These are phyloP conservation scores for Drosophila subobscura DNA, from an alignment of 1,140 invertebrate genomes.

Conservation along the genomic window DNA sequence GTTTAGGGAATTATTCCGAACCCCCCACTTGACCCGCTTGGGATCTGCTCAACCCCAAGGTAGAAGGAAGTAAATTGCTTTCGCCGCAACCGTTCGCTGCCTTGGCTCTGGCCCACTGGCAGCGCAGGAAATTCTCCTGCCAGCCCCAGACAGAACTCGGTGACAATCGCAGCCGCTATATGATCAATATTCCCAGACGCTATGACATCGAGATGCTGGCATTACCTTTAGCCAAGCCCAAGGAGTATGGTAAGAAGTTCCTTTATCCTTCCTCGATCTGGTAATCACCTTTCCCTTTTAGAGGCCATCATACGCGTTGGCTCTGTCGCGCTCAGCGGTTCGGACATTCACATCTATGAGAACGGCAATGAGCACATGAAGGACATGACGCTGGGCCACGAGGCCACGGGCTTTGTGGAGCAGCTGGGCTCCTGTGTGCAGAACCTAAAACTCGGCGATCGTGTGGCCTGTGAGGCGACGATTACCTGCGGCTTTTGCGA, in stretches of 20 bases:
- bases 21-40: no score
- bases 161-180: no score
- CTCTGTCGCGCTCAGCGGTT: constrained; percentile 53
- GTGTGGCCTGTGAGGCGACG: constrained; percentile 70
- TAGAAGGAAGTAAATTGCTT: constrained; percentile 50
- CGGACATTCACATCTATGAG: constrained; percentile 74
- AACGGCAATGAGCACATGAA: constrained; percentile 50
- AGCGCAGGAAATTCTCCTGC: no score
- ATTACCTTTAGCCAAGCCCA: constrained; percentile 10
- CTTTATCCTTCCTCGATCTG: no score
- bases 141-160: no score
- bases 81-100: not conserved
- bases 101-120: constrained; percentile 7
- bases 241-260: constrained; percentile 42
- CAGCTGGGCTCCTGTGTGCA: constrained; percentile 59
- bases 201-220: no score
- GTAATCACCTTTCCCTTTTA: not conserved
- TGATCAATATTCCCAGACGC: no score
- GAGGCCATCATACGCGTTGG: constrained; percentile 12
- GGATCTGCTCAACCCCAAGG: constrained; percentile 11
- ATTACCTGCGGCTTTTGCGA: constrained; percentile 73
- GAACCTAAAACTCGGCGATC: constrained; percentile 61
- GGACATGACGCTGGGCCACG: constrained; percentile 66
- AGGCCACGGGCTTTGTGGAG: constrained; percentile 67
- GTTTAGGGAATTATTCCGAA: not conserved